Evolutionary conservation across 2,797 vertebrate species (phyloP).

Genomic region (Leucoraja ocellata): DNA sequence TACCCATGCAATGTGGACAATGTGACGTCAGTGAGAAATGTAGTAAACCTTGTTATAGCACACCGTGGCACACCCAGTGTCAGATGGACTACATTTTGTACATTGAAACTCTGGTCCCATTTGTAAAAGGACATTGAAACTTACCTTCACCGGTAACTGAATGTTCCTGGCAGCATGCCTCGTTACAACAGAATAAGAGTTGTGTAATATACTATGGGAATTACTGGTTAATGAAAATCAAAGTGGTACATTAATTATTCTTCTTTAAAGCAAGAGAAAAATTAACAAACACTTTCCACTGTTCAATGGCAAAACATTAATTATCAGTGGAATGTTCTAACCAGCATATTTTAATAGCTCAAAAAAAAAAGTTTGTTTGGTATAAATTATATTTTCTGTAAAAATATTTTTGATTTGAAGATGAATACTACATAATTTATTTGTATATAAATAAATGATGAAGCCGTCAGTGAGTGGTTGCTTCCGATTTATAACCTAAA

Average conservation of each 20-base stretch:
- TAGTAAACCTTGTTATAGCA: neutral
- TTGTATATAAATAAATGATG: neutral
- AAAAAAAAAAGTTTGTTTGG: neutral
- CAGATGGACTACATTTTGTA: neutral
- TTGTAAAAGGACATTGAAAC: neutral
- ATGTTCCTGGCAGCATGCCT: neutral
- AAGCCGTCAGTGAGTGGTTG: neutral
- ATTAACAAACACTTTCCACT: neutral
- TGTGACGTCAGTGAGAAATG: neutral
- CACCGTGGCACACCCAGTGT: neutral
- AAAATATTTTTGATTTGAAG: neutral
- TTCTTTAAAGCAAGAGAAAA: neutral
- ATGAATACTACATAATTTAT: neutral
- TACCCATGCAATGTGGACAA: neutral
- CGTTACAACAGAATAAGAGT: neutral
- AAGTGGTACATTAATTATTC: conserved; percentile 11
- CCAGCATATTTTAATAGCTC: neutral
- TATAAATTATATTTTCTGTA: neutral
- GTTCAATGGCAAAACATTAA: neutral
- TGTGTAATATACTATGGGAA: neutral
- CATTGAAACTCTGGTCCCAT: neutral
- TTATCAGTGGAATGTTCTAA: neutral
- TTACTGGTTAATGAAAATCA: conserved; percentile 15
- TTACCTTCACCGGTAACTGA: neutral
- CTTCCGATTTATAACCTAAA: neutral